A percentile compares a stretch with the other conserved stretches of the same genome.
Evolutionary conservation across 2,797 vertebrate species (phyloP).

Genomic region (Sebastolobus alascanus): DNA sequence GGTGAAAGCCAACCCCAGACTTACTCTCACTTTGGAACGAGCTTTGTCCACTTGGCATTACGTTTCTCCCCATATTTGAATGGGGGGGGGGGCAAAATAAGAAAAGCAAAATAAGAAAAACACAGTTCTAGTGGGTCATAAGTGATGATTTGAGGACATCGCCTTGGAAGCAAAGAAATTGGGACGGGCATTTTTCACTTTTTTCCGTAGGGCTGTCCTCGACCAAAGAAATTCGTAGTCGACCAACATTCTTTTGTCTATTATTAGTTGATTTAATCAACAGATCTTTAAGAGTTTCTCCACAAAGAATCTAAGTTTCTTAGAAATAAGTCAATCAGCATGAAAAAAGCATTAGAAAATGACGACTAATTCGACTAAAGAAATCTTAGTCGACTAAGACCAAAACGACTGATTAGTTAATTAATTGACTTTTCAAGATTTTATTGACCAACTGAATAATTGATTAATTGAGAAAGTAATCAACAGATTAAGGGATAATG

Average conservation of each 20-base stretch:
- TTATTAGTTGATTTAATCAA: neutral
- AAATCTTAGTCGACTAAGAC: too few species aligned
- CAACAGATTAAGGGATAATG: neutral
- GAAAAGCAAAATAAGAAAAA: neutral
- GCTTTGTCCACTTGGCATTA: neutral
- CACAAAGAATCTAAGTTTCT: neutral
- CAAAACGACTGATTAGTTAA: neutral
- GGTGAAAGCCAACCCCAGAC: neutral
- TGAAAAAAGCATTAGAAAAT: too few species aligned
- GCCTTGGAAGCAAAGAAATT: neutral
- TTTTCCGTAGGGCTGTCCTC: too few species aligned
- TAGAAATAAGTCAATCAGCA: too few species aligned
- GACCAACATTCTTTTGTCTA: too few species aligned
- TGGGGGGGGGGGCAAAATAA: too few species aligned
- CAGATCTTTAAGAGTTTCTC: neutral
- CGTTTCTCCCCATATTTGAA: too few species aligned
- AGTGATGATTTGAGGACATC: neutral
- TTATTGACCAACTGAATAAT: neutral
- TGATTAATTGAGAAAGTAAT: neutral
- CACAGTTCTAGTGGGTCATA: neutral
- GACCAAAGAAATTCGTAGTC: too few species aligned
- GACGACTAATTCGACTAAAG: rapidly evolving
- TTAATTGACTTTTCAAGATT: neutral
- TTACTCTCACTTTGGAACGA: neutral
- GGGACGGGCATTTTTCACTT: neutral